Evolutionary conservation across 2,888 invertebrate species (phyloP).

Genomic region (Hemithea aestivaria): DNA sequence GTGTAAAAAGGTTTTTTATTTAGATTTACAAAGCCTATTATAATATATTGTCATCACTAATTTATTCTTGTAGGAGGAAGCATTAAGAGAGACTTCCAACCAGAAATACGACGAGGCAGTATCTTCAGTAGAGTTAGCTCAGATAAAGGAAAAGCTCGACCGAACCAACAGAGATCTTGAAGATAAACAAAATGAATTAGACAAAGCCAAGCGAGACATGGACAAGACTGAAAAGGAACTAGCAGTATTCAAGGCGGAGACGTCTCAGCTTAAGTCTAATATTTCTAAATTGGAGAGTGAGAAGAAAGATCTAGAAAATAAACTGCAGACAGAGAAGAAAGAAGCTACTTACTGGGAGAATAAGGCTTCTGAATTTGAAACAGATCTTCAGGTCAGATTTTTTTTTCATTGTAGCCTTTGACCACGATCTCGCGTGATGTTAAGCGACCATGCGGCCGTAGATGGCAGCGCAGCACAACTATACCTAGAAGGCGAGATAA

Average conservation of each 20-base stretch:
- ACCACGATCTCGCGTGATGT: too few species aligned
- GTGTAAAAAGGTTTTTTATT: too few species aligned
- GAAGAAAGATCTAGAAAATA: slow-evolving; percentile 82
- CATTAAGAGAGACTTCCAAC: slow-evolving; percentile 62
- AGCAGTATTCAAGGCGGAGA: slow-evolving; percentile 60
- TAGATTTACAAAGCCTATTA: too few species aligned
- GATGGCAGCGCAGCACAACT: too few species aligned
- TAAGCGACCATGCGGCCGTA: too few species aligned
- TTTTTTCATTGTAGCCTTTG: too few species aligned
- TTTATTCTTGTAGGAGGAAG: slow-evolving; percentile 55
- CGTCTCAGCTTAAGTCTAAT: slow-evolving; percentile 61
- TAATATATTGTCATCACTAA: background rate
- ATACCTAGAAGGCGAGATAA: too few species aligned
- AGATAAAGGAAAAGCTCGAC: slow-evolving; percentile 69
- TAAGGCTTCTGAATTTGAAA: slow-evolving; percentile 80
- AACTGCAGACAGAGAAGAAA: slow-evolving; percentile 79
- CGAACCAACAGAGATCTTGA: slow-evolving; percentile 51
- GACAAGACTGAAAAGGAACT: slow-evolving; percentile 70
- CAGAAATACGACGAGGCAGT: slow-evolving; percentile 70
- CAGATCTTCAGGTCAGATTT: slow-evolving; percentile 78
- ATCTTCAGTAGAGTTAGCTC: slow-evolving; percentile 70
- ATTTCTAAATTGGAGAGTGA: slow-evolving; percentile 65
- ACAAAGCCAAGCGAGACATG: slow-evolving; percentile 49
- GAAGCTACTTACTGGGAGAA: slow-evolving; percentile 82
- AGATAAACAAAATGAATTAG: slow-evolving; percentile 59